Conservation (phyloP, 2,888 invertebrate species). For the Acheta domesticus region DNA sequence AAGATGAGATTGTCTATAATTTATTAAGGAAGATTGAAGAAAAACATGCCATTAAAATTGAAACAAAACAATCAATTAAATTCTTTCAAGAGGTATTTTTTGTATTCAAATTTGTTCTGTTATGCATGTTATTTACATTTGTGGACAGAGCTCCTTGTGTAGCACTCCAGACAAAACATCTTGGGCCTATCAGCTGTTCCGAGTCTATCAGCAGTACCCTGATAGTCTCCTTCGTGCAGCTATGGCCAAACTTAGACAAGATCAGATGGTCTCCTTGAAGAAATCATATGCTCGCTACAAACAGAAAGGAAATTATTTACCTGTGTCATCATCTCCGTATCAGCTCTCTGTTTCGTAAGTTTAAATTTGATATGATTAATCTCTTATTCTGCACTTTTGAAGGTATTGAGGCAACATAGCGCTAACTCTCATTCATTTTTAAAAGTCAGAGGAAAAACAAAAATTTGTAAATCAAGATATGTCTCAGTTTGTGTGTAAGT, state of each 20-base stretch:
- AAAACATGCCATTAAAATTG: too few species aligned
- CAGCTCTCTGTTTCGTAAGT: slow-evolving; percentile 47
- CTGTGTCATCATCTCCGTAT: slow-evolving; percentile 52
- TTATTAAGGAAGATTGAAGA: too few species aligned
- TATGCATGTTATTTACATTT: too few species aligned
- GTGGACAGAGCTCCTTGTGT: slow-evolving; percentile 60
- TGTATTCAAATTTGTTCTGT: too few species aligned
- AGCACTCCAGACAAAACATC: slow-evolving; percentile 59
- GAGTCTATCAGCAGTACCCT: slow-evolving; percentile 68
- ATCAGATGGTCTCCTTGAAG: slow-evolving; percentile 58
- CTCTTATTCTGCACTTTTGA: background rate
- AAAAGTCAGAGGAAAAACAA: too few species aligned
- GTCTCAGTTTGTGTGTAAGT: too few species aligned
- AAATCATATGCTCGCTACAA: slow-evolving; percentile 47
- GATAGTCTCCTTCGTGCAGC: slow-evolving; percentile 61
- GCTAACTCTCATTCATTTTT: too few species aligned
- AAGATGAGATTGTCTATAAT: too few species aligned
- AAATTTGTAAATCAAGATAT: too few species aligned
- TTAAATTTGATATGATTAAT: background rate
- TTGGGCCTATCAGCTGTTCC: slow-evolving; percentile 64
- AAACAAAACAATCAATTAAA: too few species aligned
- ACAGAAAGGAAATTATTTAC: slow-evolving; percentile 49
- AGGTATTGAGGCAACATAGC: background rate
- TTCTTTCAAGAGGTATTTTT: too few species aligned
- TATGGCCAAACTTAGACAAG: slow-evolving; percentile 56